Percentiles rank a stretch among this genome's conserved stretches.
Evolutionary conservation across 1,140 invertebrate genomes (phyloP).

Genomic region (Pseudomyrmex concolor): DNA sequence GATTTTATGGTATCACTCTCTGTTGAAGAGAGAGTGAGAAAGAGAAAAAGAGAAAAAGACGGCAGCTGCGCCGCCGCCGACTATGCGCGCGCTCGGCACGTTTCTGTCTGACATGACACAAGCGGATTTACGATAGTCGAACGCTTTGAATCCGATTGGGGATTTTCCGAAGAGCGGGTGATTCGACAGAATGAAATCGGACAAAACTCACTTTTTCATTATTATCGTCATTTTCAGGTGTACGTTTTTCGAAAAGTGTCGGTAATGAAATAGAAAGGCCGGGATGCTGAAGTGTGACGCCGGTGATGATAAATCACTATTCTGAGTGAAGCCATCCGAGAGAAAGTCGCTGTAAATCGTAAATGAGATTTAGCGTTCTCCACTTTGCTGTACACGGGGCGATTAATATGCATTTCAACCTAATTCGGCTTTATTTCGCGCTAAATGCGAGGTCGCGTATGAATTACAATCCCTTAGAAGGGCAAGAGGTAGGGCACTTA

Average conservation of each 20-base stretch:
- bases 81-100: neutral
- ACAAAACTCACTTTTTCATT: neutral
- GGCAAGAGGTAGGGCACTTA: conserved; percentile 60
- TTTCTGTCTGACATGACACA: conserved; percentile 3
- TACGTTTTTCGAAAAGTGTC: neutral
- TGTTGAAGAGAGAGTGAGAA: too few relatives aligned
- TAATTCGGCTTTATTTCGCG: conserved; percentile 62
- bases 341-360: neutral
- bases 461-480: conserved; percentile 71
- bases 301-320: neutral
- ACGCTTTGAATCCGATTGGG: conserved; percentile 22
- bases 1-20: conserved; percentile 33
- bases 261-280: neutral
- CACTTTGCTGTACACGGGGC: neutral
- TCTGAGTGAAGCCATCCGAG: neutral
- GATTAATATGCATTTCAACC: conserved; percentile 56
- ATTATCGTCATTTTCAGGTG: neutral
- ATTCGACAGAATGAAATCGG: too few relatives aligned
- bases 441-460: conserved; percentile 44
- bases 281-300: neutral
- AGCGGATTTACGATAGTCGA: conserved; percentile 33
- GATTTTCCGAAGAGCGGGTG: neutral
- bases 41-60: neutral
- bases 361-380: conserved; percentile 5
- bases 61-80: neutral